Percentiles rank a stretch among this genome's conserved stretches.
These are phyloP conservation scores for Caenorhabditis sp. DNA, from an alignment of 2,888 invertebrate species.

Conservation along the genomic window DNA sequence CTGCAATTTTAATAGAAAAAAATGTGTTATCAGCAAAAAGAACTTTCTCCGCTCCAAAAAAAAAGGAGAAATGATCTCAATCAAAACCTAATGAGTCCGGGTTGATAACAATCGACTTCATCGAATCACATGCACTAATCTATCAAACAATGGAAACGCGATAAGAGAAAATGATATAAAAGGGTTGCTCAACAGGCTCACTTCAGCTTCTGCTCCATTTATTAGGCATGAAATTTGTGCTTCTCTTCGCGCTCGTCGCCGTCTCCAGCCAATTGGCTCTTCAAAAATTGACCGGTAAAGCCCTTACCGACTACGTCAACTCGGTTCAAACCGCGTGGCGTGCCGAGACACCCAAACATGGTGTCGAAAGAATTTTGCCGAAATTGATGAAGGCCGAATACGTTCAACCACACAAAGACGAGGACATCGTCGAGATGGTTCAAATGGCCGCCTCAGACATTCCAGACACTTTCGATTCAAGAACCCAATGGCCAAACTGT, in stretches of 20 bases:
- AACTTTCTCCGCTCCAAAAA: no score
- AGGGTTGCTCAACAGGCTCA: no score
- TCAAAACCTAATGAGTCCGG: no score
- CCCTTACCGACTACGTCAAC: slow-evolving; percentile 39
- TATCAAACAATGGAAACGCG: no score
- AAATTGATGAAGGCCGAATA: slow-evolving; percentile 34
- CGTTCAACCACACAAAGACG: slow-evolving; percentile 22
- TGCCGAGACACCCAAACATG: slow-evolving; percentile 16
- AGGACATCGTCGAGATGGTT: slow-evolving; percentile 12
- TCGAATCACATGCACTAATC: no score
- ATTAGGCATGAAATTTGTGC: background rate
- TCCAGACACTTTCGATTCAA: slow-evolving; percentile 46
- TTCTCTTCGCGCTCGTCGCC: background rate
- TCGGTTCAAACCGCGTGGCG: slow-evolving; percentile 33
- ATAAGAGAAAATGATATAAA: no score
- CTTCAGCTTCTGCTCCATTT: no score
- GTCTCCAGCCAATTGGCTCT: background rate
- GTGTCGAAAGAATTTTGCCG: slow-evolving; percentile 21
- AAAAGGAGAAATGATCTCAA: no score
- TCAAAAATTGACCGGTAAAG: slow-evolving; percentile 6
- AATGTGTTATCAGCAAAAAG: no score
- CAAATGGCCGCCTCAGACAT: slow-evolving; percentile 14
- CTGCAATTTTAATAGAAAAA: no score
- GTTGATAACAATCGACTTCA: no score
- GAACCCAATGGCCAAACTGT: slow-evolving; percentile 48